Base-by-base conservation (phyloP, 2,888 invertebrate species). In the Dasysyrphus tricinctus region DNA sequence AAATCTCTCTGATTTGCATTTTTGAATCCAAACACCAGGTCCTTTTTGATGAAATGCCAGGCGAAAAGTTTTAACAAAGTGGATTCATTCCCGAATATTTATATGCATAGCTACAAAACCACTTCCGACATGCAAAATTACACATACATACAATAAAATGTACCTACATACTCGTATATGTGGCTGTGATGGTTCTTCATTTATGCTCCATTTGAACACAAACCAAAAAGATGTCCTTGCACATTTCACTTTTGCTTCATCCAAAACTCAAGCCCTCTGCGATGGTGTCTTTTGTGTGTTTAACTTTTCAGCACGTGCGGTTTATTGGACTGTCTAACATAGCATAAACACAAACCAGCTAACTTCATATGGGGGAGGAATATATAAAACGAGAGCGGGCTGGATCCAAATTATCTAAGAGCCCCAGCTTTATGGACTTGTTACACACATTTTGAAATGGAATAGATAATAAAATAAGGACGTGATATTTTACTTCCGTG, bases 401-500 rank as follows among this genome's bases (percentile, higher is more conserved):
- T 24, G 72, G 65, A 77, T 72, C 80, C 77, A 85, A 85, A 85
- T 80, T 85, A 77, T 80, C 72, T 80, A 73, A 73, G 76, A 80
- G 80, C 72, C 65, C 65, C 76, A 77, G 72, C 73, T 80, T 80
- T 76, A 84, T 80, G 84, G 72, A 80, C 80, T 72, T 77, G 76
- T 85, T 72, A 80, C 84, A 80, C 80, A 80, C 76, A 73, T 80
- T 85, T 85, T 80, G 67, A 80, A 80, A 85, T 85, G 80, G 84
- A 85, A 85, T n/a, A n/a, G n/a, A n/a, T 85, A 85, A 80, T 85
- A 85, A 85, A 85, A 85, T 80, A 85, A 80, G 80, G 76, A 85
- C 80, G 84, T 85, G 84, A 85, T 80, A 80, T 73, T 77, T 67
- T 67, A 59, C 59, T 73, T 67, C 59, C 42, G 51, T 65, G 59